These are phyloP conservation scores for Eclectus roratus DNA, from an alignment of 2,113 vertebrate species.

Conservation along the genomic window DNA sequence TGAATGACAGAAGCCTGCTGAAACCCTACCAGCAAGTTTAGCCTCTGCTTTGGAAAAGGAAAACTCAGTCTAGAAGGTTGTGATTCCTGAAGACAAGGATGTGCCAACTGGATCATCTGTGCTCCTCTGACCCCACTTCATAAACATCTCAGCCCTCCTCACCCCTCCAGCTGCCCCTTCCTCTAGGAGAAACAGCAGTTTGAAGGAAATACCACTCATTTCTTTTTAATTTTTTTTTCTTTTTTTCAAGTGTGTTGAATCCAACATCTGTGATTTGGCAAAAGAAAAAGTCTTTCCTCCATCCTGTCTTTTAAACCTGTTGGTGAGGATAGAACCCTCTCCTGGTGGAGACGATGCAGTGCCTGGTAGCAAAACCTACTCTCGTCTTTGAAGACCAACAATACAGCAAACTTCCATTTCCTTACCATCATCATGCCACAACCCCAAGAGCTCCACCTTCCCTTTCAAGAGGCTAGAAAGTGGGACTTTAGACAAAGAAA, in stretches of 20 bases:
- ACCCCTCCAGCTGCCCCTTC: conserved; percentile 54
- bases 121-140: conserved; percentile 19
- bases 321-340: not conserved
- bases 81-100: not conserved
- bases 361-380: not conserved
- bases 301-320: not conserved
- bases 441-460: conserved; percentile 46
- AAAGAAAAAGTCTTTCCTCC: not conserved
- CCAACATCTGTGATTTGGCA: not conserved
- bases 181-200: conserved; percentile 21
- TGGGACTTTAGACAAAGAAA: conserved; percentile 47
- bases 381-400: conserved; percentile 23
- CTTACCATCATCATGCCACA: conserved; percentile 50
- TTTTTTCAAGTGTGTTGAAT: not conserved
- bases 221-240: not conserved
- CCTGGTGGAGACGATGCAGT: not conserved
- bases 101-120: not conserved
- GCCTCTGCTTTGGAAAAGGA: not conserved
- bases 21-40: not conserved
- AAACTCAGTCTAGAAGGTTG: not conserved
- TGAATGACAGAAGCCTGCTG: not conserved
- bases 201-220: conserved; percentile 42
- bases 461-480: conserved; percentile 54
- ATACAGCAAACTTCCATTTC: conserved; percentile 63
- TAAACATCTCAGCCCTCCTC: conserved; percentile 54